Conservation (phyloP, 2,113 vertebrate genomes). For the Motacilla tschutschensis region DNA sequence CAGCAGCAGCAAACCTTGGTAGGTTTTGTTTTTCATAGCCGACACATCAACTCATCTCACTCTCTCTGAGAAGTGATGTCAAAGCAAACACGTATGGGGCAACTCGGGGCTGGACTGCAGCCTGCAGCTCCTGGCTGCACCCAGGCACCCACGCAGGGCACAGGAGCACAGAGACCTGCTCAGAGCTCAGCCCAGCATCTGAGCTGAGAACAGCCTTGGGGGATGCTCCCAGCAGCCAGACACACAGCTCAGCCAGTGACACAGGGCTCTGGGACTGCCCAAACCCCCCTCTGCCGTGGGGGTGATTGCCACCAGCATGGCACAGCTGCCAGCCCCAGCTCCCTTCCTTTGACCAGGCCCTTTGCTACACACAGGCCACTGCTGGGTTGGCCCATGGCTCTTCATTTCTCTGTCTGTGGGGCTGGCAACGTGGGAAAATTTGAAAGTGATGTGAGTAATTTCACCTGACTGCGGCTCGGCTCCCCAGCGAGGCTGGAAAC, state of each 20-base stretch:
- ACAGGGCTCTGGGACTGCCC: neutral
- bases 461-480: neutral
- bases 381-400: neutral
- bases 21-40: conserved; percentile 28
- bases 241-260: rapidly evolving
- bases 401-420: conserved; percentile 9
- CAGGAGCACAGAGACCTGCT: neutral
- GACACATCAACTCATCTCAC: neutral
- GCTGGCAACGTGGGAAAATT: conserved; percentile 37
- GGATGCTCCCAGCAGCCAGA: neutral
- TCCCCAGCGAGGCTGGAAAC: conserved; percentile 51
- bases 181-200: neutral
- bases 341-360: neutral
- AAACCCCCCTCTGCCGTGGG: rapidly evolving
- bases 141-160: neutral
- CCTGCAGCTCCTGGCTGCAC: neutral
- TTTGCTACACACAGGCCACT: neutral
- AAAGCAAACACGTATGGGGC: neutral
- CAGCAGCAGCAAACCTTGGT: conserved; percentile 3
- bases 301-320: neutral
- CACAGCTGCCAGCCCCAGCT: neutral
- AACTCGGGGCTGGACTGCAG: neutral
- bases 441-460: conserved; percentile 69
- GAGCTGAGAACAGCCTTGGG: neutral
- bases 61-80: conserved; percentile 29